Percentiles rank a stretch among this genome's conserved stretches.
phyloP scores from a whole-genome alignment of 2,113 vertebrate genomes.

The Prinia subflava region DNA sequence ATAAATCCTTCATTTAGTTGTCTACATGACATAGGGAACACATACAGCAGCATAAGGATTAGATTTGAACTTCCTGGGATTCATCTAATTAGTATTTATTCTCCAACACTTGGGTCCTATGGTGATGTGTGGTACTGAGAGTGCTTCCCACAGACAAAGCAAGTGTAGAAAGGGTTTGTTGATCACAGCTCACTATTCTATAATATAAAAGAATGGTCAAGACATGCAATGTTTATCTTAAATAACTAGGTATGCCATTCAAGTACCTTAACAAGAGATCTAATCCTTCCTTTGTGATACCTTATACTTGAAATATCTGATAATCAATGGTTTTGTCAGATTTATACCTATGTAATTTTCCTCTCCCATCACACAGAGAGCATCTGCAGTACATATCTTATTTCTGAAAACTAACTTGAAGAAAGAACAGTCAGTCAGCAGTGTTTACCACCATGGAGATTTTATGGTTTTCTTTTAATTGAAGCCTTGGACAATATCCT shows the following conservation, averaged over 20 bases:
- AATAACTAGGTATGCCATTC: background rate
- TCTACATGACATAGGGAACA: background rate
- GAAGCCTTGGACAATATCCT: background rate
- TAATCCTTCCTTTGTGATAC: background rate
- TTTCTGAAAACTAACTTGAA: background rate
- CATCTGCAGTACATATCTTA: background rate
- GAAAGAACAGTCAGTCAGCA: background rate
- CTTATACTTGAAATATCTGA: background rate
- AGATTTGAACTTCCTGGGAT: background rate
- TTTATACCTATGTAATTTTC: background rate
- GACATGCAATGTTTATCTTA: background rate
- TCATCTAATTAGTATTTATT: background rate
- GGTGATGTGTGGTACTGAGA: background rate
- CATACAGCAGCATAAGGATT: background rate
- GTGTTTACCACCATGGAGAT: background rate
- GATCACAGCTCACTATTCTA: background rate
- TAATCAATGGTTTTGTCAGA: background rate
- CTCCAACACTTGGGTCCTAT: background rate
- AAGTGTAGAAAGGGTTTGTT: background rate
- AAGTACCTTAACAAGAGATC: background rate
- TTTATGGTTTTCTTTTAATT: background rate
- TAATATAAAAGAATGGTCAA: background rate
- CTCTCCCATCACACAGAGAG: fast-evolving
- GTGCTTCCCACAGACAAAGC: background rate
- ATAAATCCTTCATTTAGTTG: background rate